Conservation (phyloP, 2,797 vertebrate species). For the Loris lydekkerianus region DNA sequence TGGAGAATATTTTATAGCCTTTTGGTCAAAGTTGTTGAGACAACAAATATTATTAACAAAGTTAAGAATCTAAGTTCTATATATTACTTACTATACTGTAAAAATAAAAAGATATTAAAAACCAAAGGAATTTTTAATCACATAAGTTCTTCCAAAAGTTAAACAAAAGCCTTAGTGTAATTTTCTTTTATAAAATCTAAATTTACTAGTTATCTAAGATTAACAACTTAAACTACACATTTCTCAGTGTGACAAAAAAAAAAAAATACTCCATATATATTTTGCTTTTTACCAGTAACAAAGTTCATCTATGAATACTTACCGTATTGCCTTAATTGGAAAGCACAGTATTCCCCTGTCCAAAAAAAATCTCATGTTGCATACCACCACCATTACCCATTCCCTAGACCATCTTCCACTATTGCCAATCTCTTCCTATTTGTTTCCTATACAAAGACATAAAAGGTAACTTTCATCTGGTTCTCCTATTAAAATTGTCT, state of each 20-base stretch:
- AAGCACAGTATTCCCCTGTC: neutral
- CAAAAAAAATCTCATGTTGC: neutral
- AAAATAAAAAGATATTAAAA: constrained; percentile 53
- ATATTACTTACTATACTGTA: constrained; percentile 1
- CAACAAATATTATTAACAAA: neutral
- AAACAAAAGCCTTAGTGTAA: neutral
- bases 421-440: neutral
- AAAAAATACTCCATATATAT: neutral
- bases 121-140: constrained; percentile 72
- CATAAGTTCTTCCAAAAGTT: constrained; percentile 74
- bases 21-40: constrained; percentile 57
- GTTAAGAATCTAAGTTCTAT: constrained; percentile 7
- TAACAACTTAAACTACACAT: constrained; percentile 67
- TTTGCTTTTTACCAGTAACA: constrained; percentile 18
- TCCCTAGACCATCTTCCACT: neutral
- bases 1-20: neutral
- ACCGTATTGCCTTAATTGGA: neutral
- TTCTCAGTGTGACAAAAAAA: constrained; percentile 71
- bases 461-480: neutral
- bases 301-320: neutral
- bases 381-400: neutral
- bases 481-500: constrained; percentile 1
- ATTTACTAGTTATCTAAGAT: constrained; percentile 75
- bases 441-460: neutral
- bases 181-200: constrained; percentile 72